These are phyloP conservation scores for Hydroisotoma schaefferi DNA, from an alignment of 2,888 invertebrate species.

Conservation along the genomic window DNA sequence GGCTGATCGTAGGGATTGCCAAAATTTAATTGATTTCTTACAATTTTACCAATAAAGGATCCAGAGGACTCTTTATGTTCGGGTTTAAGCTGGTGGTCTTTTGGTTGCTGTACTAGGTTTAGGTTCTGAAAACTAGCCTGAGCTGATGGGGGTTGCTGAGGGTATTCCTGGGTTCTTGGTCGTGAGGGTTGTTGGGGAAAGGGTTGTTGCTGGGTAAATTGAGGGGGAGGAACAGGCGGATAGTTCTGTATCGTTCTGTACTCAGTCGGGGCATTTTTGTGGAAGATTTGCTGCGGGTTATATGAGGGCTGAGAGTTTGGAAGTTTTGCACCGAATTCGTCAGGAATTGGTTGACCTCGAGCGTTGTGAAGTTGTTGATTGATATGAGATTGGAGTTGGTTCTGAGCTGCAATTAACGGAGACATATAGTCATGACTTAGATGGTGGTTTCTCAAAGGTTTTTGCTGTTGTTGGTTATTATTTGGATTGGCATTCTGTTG, in stretches of 20 bases:
- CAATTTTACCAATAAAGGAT: not conserved
- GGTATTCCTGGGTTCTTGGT: too few relatives aligned
- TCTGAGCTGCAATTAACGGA: slow-evolving; percentile 11
- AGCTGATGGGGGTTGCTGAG: not conserved
- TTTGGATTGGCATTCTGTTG: not conserved
- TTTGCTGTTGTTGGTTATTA: not conserved
- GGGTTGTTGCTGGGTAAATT: too few relatives aligned
- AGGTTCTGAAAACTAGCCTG: not conserved
- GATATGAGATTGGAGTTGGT: slow-evolving; percentile 7
- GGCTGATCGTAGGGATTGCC: not conserved
- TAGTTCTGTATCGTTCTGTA: too few relatives aligned
- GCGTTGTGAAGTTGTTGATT: slow-evolving; percentile 16
- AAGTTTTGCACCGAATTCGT: slow-evolving; percentile 30
- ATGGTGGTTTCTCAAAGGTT: too few relatives aligned
- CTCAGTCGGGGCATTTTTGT: slow-evolving; percentile 16
- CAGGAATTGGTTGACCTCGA: slow-evolving; percentile 15
- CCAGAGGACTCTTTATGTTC: not conserved
- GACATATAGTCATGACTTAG: not conserved
- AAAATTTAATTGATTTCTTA: not conserved
- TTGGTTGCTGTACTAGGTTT: slow-evolving; percentile 3
- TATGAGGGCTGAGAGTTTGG: slow-evolving; percentile 17
- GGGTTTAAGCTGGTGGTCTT: not conserved
- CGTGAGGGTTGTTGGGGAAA: too few relatives aligned
- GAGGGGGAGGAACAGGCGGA: too few relatives aligned
- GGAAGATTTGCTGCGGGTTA: slow-evolving; percentile 6